phyloP scores from a whole-genome alignment of 1,140 invertebrate species.

The Adoxophyes honmai region DNA sequence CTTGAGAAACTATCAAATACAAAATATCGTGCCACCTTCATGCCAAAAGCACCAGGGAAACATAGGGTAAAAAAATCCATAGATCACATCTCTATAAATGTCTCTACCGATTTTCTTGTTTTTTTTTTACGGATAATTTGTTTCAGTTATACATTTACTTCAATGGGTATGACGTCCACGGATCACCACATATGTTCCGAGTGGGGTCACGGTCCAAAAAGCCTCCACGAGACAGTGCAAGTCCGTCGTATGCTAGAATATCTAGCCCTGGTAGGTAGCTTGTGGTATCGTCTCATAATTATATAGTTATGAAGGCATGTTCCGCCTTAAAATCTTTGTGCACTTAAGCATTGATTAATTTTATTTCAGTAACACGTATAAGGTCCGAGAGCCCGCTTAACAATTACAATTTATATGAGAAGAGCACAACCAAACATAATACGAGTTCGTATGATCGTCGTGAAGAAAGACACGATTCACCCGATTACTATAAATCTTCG shows the following conservation, averaged over 20 bases:
- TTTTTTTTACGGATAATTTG: background rate
- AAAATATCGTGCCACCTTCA: slow-evolving; percentile 92
- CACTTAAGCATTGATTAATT: background rate
- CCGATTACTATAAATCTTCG: slow-evolving; percentile 65
- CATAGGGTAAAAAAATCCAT: slow-evolving; percentile 81
- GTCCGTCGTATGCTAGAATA: slow-evolving; percentile 61
- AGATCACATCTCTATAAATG: slow-evolving; percentile 10
- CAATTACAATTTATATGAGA: slow-evolving; percentile 60
- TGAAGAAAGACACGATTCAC: slow-evolving; percentile 60
- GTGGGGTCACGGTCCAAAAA: slow-evolving; percentile 82
- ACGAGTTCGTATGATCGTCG: slow-evolving; percentile 57
- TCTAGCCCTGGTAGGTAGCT: slow-evolving; percentile 61
- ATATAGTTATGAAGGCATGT: too few relatives aligned
- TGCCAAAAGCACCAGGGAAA: slow-evolving; percentile 92
- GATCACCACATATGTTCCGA: slow-evolving; percentile 88
- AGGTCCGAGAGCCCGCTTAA: slow-evolving; percentile 69
- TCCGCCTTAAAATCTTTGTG: too few relatives aligned
- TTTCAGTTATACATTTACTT: slow-evolving; percentile 92
- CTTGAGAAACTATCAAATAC: slow-evolving; percentile 89
- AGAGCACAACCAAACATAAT: slow-evolving; percentile 48
- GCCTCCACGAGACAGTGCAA: slow-evolving; percentile 53
- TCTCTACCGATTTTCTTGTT: too few relatives aligned
- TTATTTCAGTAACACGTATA: slow-evolving; percentile 56
- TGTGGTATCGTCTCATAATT: background rate
- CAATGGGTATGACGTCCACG: slow-evolving; percentile 97